Conservation (phyloP, 37 sponge, comb jelly and placozoan species). For the Oscarella lobularis region DNA sequence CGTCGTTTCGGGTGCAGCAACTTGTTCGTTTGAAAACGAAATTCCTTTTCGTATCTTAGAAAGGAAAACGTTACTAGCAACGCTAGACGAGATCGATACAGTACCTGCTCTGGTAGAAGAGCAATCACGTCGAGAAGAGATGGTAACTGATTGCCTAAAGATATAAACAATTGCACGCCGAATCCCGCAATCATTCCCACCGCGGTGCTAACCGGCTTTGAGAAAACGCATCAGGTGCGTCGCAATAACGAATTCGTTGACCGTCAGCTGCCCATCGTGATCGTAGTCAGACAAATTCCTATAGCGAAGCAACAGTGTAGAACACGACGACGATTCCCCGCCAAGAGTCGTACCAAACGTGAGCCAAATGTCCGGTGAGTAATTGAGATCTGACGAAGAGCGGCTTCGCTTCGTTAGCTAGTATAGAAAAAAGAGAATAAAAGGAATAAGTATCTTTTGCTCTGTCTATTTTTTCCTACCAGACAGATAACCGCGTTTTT, state of each 20-base stretch:
- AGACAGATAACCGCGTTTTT: background rate
- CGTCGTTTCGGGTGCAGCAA: no score
- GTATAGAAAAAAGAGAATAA: no score
- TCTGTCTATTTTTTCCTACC: no score
- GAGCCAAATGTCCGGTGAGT: constrained; percentile 1
- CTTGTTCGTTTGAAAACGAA: no score
- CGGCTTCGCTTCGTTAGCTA: background rate
- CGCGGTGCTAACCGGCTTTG: background rate
- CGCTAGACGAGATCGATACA: background rate
- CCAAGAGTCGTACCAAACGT: background rate
- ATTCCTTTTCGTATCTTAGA: no score
- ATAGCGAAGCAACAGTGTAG: background rate
- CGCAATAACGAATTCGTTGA: constrained; percentile 57
- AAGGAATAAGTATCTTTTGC: no score
- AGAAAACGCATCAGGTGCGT: constrained; percentile 7
- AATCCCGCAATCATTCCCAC: background rate
- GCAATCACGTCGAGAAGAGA: background rate
- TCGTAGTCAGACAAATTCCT: constrained; percentile 59
- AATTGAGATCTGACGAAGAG: background rate
- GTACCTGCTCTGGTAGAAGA: background rate
- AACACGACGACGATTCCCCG: background rate
- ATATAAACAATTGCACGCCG: background rate
- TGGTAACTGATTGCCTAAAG: background rate
- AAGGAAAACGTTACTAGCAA: no score
- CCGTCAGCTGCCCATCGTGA: constrained; percentile 48